phyloP scores from a whole-genome alignment of 2,888 invertebrate species.

The Nephrotoma guestfalica region DNA sequence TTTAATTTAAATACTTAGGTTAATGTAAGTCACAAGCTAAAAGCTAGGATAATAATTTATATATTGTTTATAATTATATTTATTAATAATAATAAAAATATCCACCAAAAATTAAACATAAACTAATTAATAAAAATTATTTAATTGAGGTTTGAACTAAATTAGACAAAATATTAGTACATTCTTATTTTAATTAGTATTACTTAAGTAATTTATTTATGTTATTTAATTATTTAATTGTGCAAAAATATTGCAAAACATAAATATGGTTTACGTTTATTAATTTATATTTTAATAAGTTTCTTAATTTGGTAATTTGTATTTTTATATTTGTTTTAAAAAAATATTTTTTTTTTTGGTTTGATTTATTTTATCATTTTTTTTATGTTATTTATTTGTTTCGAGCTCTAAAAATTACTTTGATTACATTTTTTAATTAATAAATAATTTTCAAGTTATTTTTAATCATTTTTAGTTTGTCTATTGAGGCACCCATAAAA shows the following conservation, averaged over 20 bases:
- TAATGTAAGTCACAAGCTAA: not conserved
- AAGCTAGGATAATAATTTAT: not conserved
- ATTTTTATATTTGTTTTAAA: not conserved
- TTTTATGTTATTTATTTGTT: not conserved
- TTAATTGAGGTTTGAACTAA: not conserved
- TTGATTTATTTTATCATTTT: not conserved
- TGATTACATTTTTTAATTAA: not conserved
- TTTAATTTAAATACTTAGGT: not conserved
- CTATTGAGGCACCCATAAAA: not conserved
- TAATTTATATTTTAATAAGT: not conserved
- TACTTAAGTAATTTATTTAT: not conserved
- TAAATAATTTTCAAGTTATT: not conserved
- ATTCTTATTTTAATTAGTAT: not conserved
- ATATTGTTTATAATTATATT: not conserved
- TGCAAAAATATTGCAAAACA: not conserved
- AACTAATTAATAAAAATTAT: too few species aligned
- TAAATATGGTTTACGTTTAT: not conserved
- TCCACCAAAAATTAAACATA: not conserved
- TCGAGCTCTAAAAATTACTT: not conserved
- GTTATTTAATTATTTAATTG: not conserved
- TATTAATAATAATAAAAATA: not conserved
- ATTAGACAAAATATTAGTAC: not conserved
- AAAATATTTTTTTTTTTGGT: not conserved
- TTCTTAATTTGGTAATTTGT: not conserved
- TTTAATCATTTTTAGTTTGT: not conserved